These are phyloP conservation scores for Anguilla japonica DNA, from an alignment of 2,113 vertebrate genomes.

Conservation along the genomic window DNA sequence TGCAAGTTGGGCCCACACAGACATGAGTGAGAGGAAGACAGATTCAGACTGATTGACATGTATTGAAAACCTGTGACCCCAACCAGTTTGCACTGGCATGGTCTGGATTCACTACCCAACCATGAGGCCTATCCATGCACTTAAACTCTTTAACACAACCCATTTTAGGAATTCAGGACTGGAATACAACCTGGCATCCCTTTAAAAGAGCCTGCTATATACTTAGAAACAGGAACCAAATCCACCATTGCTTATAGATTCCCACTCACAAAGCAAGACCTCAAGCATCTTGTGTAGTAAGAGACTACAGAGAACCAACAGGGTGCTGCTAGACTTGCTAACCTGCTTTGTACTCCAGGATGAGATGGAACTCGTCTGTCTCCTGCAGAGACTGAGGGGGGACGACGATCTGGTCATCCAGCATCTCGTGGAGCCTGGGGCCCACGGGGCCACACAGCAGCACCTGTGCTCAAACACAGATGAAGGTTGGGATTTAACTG, in stretches of 20 bases:
- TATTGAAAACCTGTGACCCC: too few relatives aligned
- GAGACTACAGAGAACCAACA: not conserved
- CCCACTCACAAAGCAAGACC: not conserved
- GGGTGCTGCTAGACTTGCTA: slow-evolving; percentile 21
- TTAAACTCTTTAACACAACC: not conserved
- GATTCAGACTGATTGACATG: too few relatives aligned
- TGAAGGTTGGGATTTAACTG: not conserved
- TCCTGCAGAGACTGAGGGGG: slow-evolving; percentile 91
- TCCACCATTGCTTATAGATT: not conserved
- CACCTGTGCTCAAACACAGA: slow-evolving; percentile 67
- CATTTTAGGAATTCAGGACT: not conserved
- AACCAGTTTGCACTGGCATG: too few relatives aligned
- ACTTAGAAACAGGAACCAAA: not conserved
- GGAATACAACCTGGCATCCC: not conserved
- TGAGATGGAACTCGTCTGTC: slow-evolving; percentile 91
- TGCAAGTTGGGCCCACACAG: too few relatives aligned
- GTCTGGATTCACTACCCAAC: too few relatives aligned
- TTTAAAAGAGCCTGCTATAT: not conserved
- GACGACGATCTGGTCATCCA: slow-evolving; percentile 88
- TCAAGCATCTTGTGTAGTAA: not conserved
- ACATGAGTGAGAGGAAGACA: too few relatives aligned
- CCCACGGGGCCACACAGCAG: slow-evolving; percentile 92
- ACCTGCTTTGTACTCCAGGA: slow-evolving; percentile 96
- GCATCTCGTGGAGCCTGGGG: slow-evolving; percentile 91
- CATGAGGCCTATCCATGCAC: too few relatives aligned